These are phyloP conservation scores for Nephotettix cincticeps DNA, from an alignment of 1,140 invertebrate species.

Conservation along the genomic window DNA sequence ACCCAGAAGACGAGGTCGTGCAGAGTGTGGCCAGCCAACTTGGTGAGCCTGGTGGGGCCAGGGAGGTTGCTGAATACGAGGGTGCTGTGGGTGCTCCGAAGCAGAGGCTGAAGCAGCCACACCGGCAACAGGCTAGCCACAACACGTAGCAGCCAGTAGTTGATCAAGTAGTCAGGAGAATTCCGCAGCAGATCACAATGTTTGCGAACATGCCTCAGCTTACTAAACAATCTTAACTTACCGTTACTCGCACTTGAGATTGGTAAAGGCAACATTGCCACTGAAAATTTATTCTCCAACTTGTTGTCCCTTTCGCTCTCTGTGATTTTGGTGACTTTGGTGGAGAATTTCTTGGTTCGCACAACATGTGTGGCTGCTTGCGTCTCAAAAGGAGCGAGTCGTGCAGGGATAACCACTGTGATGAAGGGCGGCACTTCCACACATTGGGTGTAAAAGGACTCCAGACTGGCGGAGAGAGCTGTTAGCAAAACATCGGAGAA, in stretches of 20 bases:
- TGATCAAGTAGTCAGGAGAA: constrained; percentile 45
- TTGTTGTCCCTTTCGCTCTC: constrained; percentile 4
- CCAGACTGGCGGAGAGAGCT: constrained; percentile 46
- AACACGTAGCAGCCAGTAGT: constrained; percentile 48
- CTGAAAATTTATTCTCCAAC: constrained; percentile 43
- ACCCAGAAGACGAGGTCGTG: constrained; percentile 49
- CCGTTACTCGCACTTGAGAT: constrained; percentile 30
- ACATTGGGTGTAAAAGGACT: constrained; percentile 46
- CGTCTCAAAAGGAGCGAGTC: constrained; percentile 33
- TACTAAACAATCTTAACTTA: constrained; percentile 32
- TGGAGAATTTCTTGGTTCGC: constrained; percentile 6
- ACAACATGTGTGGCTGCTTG: neutral
- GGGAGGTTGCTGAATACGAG: constrained; percentile 50
- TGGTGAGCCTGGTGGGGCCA: constrained; percentile 44
- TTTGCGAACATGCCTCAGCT: constrained; percentile 34
- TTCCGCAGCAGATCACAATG: constrained; percentile 38
- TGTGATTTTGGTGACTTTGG: constrained; percentile 21
- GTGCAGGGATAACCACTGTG: constrained; percentile 42
- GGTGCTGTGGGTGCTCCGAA: constrained; percentile 48
- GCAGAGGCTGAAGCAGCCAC: constrained; percentile 42
- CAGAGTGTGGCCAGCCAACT: constrained; percentile 45
- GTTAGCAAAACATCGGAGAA: constrained; percentile 49
- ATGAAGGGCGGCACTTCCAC: constrained; percentile 39
- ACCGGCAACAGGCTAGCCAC: constrained; percentile 46
- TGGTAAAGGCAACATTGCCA: constrained; percentile 43